phyloP scores from a whole-genome alignment of 2,797 vertebrate genomes.

The Peromyscus eremicus region DNA sequence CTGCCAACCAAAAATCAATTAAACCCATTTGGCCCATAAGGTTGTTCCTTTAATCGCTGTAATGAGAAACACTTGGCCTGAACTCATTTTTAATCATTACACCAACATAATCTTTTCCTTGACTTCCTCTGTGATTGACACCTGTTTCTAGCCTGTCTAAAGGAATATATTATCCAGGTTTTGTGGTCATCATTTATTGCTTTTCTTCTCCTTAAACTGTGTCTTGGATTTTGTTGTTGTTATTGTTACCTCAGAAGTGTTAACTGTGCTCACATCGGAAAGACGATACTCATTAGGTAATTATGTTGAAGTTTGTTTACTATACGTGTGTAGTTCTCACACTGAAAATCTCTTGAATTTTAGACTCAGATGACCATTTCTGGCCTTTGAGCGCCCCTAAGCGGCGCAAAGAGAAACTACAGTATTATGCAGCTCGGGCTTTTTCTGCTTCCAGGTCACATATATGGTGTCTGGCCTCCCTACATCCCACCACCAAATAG shows the following conservation, averaged over 20 bases:
- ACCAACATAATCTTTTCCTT: accelerated
- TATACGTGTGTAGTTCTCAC: constrained; percentile 32
- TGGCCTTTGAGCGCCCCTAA: constrained; percentile 89
- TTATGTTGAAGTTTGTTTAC: constrained; percentile 25
- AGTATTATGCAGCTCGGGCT: constrained; percentile 31
- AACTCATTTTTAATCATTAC: background rate
- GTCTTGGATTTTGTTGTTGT: background rate
- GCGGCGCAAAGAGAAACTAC: constrained; percentile 87
- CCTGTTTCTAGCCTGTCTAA: background rate
- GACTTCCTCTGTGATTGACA: background rate
- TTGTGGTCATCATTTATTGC: background rate
- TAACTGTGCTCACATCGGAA: no score
- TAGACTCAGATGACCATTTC: constrained; percentile 69
- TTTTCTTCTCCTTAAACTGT: background rate
- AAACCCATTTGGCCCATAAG: background rate
- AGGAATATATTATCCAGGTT: background rate
- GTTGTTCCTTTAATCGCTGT: background rate
- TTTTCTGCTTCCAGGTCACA: background rate
- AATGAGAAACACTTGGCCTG: background rate
- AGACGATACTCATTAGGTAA: constrained; percentile 63
- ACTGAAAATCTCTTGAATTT: constrained; percentile 53
- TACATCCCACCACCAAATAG: background rate
- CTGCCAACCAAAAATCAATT: background rate
- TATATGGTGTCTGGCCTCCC: background rate
- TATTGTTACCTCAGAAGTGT: background rate